These are phyloP conservation scores for Hoplias malabaricus DNA, from an alignment of 2,113 vertebrate genomes.

Conservation along the genomic window DNA sequence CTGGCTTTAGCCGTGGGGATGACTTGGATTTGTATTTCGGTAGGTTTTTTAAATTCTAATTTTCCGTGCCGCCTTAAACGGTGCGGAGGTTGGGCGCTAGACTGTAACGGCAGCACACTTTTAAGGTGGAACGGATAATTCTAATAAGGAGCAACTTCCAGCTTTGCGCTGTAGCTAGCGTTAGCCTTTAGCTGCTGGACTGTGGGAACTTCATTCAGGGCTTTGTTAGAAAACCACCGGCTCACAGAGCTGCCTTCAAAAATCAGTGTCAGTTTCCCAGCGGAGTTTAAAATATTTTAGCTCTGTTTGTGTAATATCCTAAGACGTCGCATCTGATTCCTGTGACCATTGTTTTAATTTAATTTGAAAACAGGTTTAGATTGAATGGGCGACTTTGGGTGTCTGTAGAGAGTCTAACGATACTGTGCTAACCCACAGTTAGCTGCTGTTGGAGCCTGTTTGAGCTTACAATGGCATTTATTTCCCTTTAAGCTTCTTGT, in stretches of 20 bases:
- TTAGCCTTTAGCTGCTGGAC: constrained; percentile 45
- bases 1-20: no score
- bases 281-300: background rate
- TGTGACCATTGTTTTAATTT: background rate
- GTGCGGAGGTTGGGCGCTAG: no score
- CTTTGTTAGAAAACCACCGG: constrained; percentile 73
- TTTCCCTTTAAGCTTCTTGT: background rate
- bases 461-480: background rate
- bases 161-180: background rate
- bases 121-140: no score
- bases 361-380: background rate
- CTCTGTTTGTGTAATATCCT: no score
- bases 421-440: background rate
- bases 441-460: background rate
- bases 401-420: background rate
- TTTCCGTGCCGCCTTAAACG: no score
- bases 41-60: no score
- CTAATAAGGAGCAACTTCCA: no score
- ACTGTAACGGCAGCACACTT: no score
- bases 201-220: constrained; percentile 79
- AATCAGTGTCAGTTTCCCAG: background rate
- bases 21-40: no score
- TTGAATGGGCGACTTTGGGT: background rate
- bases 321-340: no score
- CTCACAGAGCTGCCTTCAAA: background rate